phyloP scores from a whole-genome alignment of 2,113 vertebrate genomes.

The Bothrops jararaca region DNA sequence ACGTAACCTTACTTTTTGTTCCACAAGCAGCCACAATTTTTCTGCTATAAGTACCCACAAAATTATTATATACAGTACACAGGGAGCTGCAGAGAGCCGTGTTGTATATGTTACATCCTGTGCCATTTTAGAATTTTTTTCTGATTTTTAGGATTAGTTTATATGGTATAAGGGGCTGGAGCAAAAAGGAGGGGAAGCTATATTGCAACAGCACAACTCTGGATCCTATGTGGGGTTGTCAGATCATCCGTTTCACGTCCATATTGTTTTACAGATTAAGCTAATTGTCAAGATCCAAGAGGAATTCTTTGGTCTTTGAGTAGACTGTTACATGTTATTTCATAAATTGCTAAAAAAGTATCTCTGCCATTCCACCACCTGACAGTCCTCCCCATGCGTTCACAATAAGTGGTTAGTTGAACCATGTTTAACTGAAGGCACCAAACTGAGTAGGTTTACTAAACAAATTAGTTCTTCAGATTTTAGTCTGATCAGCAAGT shows the following conservation, averaged over 20 bases:
- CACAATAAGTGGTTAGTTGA: neutral
- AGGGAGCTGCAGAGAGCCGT: neutral
- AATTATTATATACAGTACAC: neutral
- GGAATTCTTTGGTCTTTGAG: neutral
- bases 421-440: neutral
- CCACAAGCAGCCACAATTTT: neutral
- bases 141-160: neutral
- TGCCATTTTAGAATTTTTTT: neutral
- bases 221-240: neutral
- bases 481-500: neutral
- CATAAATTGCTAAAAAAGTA: neutral
- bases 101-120: neutral
- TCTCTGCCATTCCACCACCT: neutral
- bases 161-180: neutral
- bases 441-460: neutral
- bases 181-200: neutral
- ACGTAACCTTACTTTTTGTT: neutral
- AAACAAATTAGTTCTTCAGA: neutral
- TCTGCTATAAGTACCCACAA: neutral
- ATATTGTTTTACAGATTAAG: neutral
- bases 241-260: too few relatives aligned
- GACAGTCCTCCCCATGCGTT: neutral
- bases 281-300: neutral
- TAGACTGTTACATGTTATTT: neutral
- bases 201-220: neutral